phyloP scores from a whole-genome alignment of 2,797 vertebrate species.

The Cottoperca gobio region DNA sequence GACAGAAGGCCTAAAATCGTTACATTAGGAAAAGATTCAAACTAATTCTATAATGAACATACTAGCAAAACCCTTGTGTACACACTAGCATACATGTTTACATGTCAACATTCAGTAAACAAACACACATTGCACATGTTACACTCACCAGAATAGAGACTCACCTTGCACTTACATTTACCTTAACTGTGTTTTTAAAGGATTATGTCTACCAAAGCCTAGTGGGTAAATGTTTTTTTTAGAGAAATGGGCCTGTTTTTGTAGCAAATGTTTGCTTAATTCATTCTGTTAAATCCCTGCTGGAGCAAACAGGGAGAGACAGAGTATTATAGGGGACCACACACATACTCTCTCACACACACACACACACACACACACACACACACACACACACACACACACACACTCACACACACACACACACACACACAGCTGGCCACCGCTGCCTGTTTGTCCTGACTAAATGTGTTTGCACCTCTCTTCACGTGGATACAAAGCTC shows the following conservation, averaged over 20 bases:
- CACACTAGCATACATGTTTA: background rate
- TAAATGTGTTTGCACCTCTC: constrained; percentile 69
- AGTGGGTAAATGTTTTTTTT: constrained; percentile 45
- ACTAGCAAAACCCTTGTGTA: background rate
- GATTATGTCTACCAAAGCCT: constrained; percentile 2
- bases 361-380: constrained; percentile 18
- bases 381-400: constrained; percentile 16
- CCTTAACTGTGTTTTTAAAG: constrained; percentile 28
- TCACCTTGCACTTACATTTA: constrained; percentile 3
- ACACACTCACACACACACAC: constrained; percentile 17
- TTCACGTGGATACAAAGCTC: constrained; percentile 55
- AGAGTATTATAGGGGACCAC: constrained; percentile 28
- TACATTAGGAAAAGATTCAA: background rate
- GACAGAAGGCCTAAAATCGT: background rate
- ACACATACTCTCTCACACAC: constrained; percentile 7
- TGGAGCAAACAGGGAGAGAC: constrained; percentile 31
- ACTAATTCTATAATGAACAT: background rate
- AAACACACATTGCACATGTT: background rate
- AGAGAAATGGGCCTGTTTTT: constrained; percentile 43
- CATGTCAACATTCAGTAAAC: background rate
- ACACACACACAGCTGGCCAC: constrained; percentile 26
- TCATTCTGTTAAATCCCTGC: constrained; percentile 56
- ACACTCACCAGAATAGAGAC: constrained; percentile 1
- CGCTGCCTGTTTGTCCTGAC: constrained; percentile 55
- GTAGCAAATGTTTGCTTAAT: constrained; percentile 57